A percentile compares a stretch with the other conserved stretches of the same genome.
These are phyloP conservation scores for Oreotrochilus melanogaster DNA, from an alignment of 2,113 vertebrate genomes.

Conservation along the genomic window DNA sequence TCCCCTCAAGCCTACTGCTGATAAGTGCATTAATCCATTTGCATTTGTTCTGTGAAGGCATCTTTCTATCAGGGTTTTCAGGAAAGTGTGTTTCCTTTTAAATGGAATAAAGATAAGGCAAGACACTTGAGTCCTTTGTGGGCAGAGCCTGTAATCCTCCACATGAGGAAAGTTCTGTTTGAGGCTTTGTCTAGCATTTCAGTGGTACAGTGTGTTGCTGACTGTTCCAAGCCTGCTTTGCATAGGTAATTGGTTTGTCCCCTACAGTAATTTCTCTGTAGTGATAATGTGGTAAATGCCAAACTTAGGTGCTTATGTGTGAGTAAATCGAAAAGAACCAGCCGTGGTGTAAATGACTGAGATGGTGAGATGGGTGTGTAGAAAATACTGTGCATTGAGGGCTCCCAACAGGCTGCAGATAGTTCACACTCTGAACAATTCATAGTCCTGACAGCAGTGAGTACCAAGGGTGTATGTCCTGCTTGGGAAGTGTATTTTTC, in stretches of 20 bases:
- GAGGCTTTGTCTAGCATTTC: conserved; percentile 54
- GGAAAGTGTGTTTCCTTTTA: conserved; percentile 51
- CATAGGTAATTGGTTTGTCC: conserved; percentile 68
- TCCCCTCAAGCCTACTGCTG: conserved; percentile 26
- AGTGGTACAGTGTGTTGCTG: conserved; percentile 24
- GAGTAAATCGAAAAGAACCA: not conserved
- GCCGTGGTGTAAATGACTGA: not conserved
- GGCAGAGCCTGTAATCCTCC: conserved; percentile 37
- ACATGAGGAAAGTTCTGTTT: conserved; percentile 16
- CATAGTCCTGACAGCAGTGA: not conserved
- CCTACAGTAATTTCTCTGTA: conserved; percentile 28
- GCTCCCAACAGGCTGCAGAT: not conserved
- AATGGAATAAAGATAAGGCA: conserved; percentile 39
- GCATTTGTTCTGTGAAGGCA: conserved; percentile 37
- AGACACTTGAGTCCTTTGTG: conserved; percentile 55
- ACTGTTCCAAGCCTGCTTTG: conserved; percentile 63
- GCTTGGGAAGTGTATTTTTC: not conserved
- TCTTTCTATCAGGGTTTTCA: conserved; percentile 32
- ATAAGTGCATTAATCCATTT: conserved; percentile 1
- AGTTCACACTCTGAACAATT: not conserved
- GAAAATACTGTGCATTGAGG: not conserved
- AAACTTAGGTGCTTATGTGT: not conserved
- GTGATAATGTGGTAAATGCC: conserved; percentile 14
- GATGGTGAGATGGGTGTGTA: not conserved
- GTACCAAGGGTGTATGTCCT: not conserved